Conservation (phyloP, 2,113 vertebrate species). For the Brachyistius frenatus region DNA sequence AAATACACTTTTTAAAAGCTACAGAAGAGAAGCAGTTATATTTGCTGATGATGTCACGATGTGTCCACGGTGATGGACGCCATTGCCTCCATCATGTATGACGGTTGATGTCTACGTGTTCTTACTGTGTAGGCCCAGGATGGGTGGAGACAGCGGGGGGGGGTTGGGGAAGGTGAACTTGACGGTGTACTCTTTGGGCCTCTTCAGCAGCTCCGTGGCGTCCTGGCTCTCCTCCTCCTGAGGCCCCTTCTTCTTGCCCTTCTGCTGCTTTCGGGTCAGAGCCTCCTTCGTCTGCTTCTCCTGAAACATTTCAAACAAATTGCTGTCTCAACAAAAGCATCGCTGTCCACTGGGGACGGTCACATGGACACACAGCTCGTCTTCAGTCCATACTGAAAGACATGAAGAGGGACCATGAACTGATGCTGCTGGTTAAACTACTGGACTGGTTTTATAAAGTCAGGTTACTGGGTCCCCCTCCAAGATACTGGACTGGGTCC, state of each 20-base stretch:
- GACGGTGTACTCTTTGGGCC: slow-evolving; percentile 91
- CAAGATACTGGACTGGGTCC: no score
- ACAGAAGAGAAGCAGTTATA: background rate
- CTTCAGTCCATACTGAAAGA: no score
- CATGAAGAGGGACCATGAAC: no score
- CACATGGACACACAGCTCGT: no score
- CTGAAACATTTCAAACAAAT: slow-evolving; percentile 66
- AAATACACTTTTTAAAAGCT: background rate
- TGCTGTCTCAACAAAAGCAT: background rate
- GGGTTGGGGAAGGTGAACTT: slow-evolving; percentile 95
- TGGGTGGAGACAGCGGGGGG: slow-evolving; percentile 90
- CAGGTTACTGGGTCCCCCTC: no score
- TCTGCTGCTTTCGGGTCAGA: slow-evolving; percentile 92
- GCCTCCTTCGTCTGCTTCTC: slow-evolving; percentile 92
- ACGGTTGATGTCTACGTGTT: background rate
- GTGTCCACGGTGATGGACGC: no score
- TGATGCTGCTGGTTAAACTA: no score
- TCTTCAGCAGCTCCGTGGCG: slow-evolving; percentile 87
- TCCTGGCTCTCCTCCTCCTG: slow-evolving; percentile 89
- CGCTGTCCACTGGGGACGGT: no score
- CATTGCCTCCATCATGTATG: no score
- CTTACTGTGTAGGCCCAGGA: slow-evolving; percentile 91
- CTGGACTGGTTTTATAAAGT: no score
- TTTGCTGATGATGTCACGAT: no score
- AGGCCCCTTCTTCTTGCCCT: slow-evolving; percentile 88